Evolutionary conservation across 2,888 invertebrate genomes (phyloP), one percentile per base, ranked within the genome.

Genomic region (Rhamphomyia laevipes): DNA sequence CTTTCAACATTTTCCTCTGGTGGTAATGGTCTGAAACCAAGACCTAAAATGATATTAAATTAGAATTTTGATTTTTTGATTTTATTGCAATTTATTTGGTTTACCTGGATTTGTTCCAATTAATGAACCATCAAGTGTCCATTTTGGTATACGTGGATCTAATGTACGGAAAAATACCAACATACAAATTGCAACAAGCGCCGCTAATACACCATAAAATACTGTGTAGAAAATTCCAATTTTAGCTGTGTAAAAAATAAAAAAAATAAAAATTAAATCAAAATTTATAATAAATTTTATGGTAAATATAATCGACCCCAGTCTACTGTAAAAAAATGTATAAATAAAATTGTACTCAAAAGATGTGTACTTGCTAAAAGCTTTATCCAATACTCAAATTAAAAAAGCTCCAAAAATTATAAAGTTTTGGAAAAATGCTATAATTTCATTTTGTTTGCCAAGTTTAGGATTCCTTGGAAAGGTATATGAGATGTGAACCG

Each of bases 11-110:
- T 91, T 37, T 78, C 78, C 49, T 78, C 76, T 41, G 86, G 82
- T 9, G 96, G 91, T 77, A 87, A 81, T 9, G 99, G 97, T 56
- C 96, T 78, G 73, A 94, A 97, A 53, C 96, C 96, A 49, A 97
- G 76, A 47, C 95, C 71, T 71, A 18, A 12, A 47, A 46, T n/a
- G n/a, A 12, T 23, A 27, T 31, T 37, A 35, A 30, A 9, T 35
- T n/a, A n/a, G n/a, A 3, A 41, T n/a, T 45, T n/a, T 33, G 10
- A 27, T 13, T 37, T 37, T 37, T 37, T n/a, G 12, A 13, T 37
- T 13, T n/a, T 37, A 9, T 37, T 13, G 27, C 13, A 21, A 18
- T 21, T 13, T 2, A 21, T 38, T 40, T 40, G 12, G 38, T 52
- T 56, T 45, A 69, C 70, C 96, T 56, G 97, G 97, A 76, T 94